Evolutionary conservation across 2,797 vertebrate genomes (phyloP).

Genomic region (Ispidina lecontei): DNA sequence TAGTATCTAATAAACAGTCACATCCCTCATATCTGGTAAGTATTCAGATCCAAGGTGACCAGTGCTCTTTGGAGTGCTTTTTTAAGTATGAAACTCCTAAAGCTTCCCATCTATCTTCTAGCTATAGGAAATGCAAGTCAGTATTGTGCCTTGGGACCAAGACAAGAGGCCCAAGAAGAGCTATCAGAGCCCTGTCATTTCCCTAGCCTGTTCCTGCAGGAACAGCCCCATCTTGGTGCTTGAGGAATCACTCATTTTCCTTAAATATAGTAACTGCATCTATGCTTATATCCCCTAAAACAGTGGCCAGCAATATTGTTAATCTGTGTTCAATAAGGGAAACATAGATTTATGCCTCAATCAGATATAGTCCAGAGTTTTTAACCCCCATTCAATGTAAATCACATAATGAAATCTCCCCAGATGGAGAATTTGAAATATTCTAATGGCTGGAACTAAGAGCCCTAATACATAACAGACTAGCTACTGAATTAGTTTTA

Average conservation of each 20-base stretch:
- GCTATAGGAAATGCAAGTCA: neutral
- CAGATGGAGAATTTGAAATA: neutral
- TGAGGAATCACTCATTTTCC: neutral
- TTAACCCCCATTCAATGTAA: neutral
- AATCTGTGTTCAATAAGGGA: neutral
- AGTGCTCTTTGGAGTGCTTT: neutral
- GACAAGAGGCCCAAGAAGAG: neutral
- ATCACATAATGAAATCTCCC: neutral
- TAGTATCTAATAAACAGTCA: rapidly evolving
- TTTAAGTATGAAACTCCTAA: neutral
- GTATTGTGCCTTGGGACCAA: neutral
- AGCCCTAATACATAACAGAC: neutral
- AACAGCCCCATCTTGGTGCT: neutral
- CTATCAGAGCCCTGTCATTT: neutral
- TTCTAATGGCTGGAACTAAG: neutral
- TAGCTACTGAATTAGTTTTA: neutral
- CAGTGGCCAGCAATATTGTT: neutral
- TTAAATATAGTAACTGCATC: neutral
- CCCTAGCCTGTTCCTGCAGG: neutral
- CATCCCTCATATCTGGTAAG: neutral
- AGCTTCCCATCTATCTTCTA: neutral
- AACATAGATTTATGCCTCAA: neutral
- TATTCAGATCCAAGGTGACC: neutral
- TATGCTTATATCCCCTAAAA: neutral
- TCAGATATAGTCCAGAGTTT: neutral